Conservation (phyloP, 2,888 invertebrate species). For the Drosophila glabriapex region DNA sequence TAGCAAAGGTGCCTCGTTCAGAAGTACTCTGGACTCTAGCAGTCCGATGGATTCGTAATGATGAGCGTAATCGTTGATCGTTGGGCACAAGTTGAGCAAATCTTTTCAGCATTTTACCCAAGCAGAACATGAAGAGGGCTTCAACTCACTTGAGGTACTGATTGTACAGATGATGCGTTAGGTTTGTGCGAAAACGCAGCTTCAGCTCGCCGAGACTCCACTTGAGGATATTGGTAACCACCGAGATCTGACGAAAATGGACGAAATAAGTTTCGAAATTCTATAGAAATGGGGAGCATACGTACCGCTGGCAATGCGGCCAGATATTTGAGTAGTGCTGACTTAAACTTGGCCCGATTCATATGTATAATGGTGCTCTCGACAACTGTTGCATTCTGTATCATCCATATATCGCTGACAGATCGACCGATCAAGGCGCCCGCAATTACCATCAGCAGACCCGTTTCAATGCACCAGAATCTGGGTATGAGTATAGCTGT, state of each 20-base stretch:
- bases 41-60: background rate
- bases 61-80: background rate
- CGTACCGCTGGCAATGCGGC: slow-evolving; percentile 94
- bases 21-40: background rate
- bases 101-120: background rate
- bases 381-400: slow-evolving; percentile 96
- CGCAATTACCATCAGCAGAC: slow-evolving; percentile 91
- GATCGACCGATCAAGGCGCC: slow-evolving; percentile 93
- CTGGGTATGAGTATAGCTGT: slow-evolving; percentile 92
- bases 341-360: slow-evolving; percentile 91
- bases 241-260: slow-evolving; percentile 89
- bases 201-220: slow-evolving; percentile 98
- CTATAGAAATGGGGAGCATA: background rate
- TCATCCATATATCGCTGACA: slow-evolving; percentile 98
- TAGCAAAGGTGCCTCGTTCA: background rate
- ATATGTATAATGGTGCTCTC: slow-evolving; percentile 98
- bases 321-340: slow-evolving; percentile 91
- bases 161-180: slow-evolving; percentile 94
- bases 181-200: slow-evolving; percentile 94
- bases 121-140: background rate
- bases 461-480: slow-evolving; percentile 91
- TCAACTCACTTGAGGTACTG: slow-evolving; percentile 95
- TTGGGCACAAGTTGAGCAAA: background rate
- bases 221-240: slow-evolving; percentile 97
- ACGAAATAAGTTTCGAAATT: background rate